These are phyloP conservation scores for Thelaira solivaga DNA, from an alignment of 2,888 invertebrate species.

Conservation along the genomic window DNA sequence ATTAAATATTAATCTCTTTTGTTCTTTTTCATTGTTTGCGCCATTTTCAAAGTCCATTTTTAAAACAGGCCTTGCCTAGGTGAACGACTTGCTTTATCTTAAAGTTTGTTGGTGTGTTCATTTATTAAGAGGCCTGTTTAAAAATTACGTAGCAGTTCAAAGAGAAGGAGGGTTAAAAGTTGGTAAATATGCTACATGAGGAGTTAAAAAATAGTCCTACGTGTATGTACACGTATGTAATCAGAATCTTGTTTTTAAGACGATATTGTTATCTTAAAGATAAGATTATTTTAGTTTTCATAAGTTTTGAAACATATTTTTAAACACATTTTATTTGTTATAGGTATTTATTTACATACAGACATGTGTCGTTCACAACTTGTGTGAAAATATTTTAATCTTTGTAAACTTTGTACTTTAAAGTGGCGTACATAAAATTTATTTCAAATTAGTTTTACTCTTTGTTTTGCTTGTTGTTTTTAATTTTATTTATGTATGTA, in stretches of 20 bases:
- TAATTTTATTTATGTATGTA: constrained; percentile 10
- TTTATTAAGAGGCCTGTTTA: no score
- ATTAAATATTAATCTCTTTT: no score
- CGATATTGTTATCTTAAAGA: not conserved
- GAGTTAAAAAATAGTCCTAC: no score
- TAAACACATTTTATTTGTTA: not conserved
- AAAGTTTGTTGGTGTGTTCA: no score
- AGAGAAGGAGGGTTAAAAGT: no score
- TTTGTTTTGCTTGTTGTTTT: constrained; percentile 3
- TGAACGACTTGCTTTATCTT: no score
- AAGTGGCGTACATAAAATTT: constrained; percentile 22
- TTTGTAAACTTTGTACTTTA: constrained; percentile 56
- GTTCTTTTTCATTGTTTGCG: no score
- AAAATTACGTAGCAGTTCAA: no score
- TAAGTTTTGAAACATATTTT: constrained; percentile 5
- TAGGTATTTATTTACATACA: not conserved
- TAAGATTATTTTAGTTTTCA: not conserved
- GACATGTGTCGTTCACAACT: not conserved
- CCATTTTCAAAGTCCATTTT: not conserved
- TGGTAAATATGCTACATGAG: no score
- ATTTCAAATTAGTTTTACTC: constrained; percentile 17
- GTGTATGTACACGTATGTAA: no score
- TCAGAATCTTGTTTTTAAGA: not conserved
- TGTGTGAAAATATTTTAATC: constrained; percentile 35
- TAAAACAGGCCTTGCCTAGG: not conserved